Evolutionary conservation across 1,140 invertebrate genomes (phyloP).

Genomic region (Melanaphis sacchari): DNA sequence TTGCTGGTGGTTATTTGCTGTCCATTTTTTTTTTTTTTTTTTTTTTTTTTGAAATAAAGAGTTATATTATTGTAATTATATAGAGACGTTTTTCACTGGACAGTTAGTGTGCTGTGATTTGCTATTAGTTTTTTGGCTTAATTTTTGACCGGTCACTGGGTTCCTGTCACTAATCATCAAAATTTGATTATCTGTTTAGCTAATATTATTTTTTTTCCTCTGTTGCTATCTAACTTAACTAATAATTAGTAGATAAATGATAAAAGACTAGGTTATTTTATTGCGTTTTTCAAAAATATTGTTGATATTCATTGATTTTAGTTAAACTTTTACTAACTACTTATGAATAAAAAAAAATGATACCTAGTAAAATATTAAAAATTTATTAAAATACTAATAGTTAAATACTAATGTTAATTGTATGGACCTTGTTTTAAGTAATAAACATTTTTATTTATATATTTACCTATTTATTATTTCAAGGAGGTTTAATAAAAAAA

Average conservation of each 20-base stretch:
- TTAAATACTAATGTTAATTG: neutral
- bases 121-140: neutral
- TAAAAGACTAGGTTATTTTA: neutral
- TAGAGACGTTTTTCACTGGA: neutral
- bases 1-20: neutral
- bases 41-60: too few species aligned
- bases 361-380: conserved; percentile 11
- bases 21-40: neutral
- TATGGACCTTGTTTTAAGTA: neutral
- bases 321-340: neutral
- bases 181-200: neutral
- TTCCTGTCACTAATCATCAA: neutral
- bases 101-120: neutral
- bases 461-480: neutral
- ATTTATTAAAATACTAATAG: neutral
- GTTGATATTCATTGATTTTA: neutral
- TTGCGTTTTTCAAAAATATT: neutral
- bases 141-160: neutral
- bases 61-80: neutral
- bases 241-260: neutral
- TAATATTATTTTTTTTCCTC: neutral
- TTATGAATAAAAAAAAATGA: neutral
- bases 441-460: neutral
- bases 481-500: neutral
- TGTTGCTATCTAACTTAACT: neutral